Percentiles rank a stretch among this genome's conserved stretches.
These are phyloP conservation scores for Muscidifurax raptorellus DNA, from an alignment of 1,140 invertebrate genomes.

Conservation along the genomic window DNA sequence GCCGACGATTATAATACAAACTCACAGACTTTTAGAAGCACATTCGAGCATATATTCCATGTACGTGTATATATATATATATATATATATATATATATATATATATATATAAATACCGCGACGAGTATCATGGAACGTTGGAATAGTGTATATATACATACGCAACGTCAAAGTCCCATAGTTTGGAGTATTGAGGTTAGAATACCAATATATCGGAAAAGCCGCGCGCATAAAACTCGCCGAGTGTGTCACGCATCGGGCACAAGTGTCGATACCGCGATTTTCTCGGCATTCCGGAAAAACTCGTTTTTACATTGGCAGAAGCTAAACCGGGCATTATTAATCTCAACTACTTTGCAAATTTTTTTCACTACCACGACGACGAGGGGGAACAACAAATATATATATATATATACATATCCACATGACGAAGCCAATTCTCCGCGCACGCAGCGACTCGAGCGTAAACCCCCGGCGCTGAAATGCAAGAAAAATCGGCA, in stretches of 20 bases:
- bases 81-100: too few relatives aligned
- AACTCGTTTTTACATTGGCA: too few relatives aligned
- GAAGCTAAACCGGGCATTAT: too few relatives aligned
- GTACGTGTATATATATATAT: too few relatives aligned
- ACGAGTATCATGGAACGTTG: neutral
- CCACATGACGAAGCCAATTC: neutral
- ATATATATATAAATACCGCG: neutral
- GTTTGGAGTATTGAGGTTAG: neutral
- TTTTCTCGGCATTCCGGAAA: too few relatives aligned
- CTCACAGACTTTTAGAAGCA: too few relatives aligned
- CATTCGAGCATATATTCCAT: too few relatives aligned
- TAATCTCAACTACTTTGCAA: too few relatives aligned
- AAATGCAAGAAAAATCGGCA: neutral
- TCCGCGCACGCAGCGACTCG: neutral
- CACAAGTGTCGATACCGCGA: neutral
- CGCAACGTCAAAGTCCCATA: neutral
- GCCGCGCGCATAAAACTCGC: neutral
- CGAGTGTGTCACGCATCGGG: neutral
- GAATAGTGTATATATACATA: neutral
- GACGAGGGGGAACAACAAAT: too few relatives aligned
- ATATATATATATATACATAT: too few relatives aligned
- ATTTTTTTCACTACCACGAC: neutral
- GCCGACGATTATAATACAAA: neutral
- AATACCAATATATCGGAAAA: constrained; percentile 28
- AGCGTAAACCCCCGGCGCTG: neutral